Percentiles rank a stretch among this genome's conserved stretches.
Evolutionary conservation across 2,888 invertebrate genomes (phyloP).

Genomic region (Amphipoea oculea): DNA sequence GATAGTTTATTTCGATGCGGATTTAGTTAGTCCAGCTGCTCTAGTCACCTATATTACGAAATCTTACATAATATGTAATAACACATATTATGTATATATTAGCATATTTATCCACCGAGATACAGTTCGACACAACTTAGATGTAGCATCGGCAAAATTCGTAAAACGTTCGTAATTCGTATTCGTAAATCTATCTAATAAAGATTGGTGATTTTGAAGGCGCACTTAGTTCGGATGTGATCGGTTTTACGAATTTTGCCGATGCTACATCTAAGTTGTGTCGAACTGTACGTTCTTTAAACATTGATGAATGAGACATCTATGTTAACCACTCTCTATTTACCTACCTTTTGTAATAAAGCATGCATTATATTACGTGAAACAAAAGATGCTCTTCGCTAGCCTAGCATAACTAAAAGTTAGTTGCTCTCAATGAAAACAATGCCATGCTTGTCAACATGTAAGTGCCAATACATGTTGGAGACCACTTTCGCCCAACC

Average conservation of each 20-base stretch:
- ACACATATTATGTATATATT: slow-evolving; percentile 28
- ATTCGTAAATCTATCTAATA: too few relatives aligned
- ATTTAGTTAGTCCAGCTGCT: slow-evolving; percentile 62
- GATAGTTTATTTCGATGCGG: slow-evolving; percentile 65
- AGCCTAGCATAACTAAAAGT: slow-evolving; percentile 78
- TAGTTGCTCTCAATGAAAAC: slow-evolving; percentile 82
- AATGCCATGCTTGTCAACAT: slow-evolving; percentile 79
- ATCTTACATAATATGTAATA: slow-evolving; percentile 43
- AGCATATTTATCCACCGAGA: slow-evolving; percentile 45
- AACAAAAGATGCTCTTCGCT: slow-evolving; percentile 66
- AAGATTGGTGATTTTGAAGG: too few relatives aligned
- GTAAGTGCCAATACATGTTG: slow-evolving; percentile 80
- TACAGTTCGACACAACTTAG: too few relatives aligned
- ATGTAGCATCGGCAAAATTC: too few relatives aligned
- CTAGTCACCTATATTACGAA: slow-evolving; percentile 58
- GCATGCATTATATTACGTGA: slow-evolving; percentile 51
- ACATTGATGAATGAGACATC: slow-evolving; percentile 28
- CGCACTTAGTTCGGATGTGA: too few relatives aligned
- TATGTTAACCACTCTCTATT: slow-evolving; percentile 41
- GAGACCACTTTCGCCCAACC: slow-evolving; percentile 88
- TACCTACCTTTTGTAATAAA: slow-evolving; percentile 53
- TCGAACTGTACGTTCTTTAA: slow-evolving; percentile 52
- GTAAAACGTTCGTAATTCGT: too few relatives aligned
- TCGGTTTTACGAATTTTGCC: too few relatives aligned
- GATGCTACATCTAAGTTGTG: too few relatives aligned